phyloP scores from a whole-genome alignment of 2,888 invertebrate genomes.

The Agrotis ipsilon region DNA sequence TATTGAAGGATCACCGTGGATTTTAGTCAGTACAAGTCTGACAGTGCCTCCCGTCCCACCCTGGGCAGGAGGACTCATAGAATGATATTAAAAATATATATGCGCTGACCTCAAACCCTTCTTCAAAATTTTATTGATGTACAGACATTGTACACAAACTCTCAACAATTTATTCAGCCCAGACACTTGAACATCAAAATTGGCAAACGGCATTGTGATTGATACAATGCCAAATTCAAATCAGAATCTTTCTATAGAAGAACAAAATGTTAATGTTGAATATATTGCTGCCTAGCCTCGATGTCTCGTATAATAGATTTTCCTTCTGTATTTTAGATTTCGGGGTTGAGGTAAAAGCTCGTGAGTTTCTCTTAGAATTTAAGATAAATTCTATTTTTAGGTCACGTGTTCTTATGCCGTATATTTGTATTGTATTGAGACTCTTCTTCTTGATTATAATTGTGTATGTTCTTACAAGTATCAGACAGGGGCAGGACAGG shows the following conservation, averaged over 20 bases:
- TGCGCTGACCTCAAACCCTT: neutral
- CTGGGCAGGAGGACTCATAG: too few relatives aligned
- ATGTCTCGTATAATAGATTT: constrained; percentile 52
- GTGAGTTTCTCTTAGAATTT: constrained; percentile 20
- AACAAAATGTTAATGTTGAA: constrained; percentile 49
- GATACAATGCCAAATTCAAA: constrained; percentile 39
- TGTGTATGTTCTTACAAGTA: too few relatives aligned
- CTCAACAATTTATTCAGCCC: constrained; percentile 57
- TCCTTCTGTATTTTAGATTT: constrained; percentile 36
- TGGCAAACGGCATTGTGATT: constrained; percentile 36
- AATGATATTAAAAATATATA: too few relatives aligned
- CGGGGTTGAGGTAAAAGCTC: constrained; percentile 23
- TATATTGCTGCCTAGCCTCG: constrained; percentile 40
- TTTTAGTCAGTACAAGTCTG: too few relatives aligned
- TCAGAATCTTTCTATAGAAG: constrained; percentile 12
- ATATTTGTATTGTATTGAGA: too few relatives aligned
- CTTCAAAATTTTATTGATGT: constrained; percentile 3
- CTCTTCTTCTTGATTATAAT: too few relatives aligned
- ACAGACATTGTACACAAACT: constrained; percentile 35
- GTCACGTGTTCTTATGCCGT: too few relatives aligned
- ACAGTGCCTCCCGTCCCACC: too few relatives aligned
- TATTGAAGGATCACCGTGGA: too few relatives aligned
- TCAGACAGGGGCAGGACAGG: too few relatives aligned
- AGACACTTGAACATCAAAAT: constrained; percentile 50
- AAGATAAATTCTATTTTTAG: constrained; percentile 4